Conservation (phyloP, 2,888 invertebrate genomes). For the Phengaris alcon region DNA sequence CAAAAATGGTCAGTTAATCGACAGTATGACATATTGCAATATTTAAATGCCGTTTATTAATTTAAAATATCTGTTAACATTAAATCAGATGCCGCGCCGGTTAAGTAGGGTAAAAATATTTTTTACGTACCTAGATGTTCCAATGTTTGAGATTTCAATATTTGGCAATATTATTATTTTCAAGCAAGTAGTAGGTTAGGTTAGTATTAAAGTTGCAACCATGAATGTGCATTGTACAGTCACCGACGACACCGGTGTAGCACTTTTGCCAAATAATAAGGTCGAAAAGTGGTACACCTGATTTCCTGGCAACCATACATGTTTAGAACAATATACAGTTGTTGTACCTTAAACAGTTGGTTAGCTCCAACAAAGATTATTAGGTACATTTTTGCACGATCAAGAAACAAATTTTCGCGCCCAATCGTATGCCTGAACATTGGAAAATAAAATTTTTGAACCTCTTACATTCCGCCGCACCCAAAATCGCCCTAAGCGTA, state of each 20-base stretch:
- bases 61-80: conserved; percentile 35
- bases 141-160: no score
- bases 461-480: conserved; percentile 37
- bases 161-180: no score
- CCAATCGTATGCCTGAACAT: conserved; percentile 48
- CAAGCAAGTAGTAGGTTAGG: no score
- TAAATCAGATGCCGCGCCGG: background rate
- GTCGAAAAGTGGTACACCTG: no score
- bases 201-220: no score
- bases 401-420: conserved; percentile 35
- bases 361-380: background rate
- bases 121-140: background rate
- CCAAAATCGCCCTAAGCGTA: conserved; percentile 42
- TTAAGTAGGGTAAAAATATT: conserved; percentile 12
- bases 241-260: no score
- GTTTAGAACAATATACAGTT: no score
- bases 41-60: conserved; percentile 42
- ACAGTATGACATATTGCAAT: conserved; percentile 39
- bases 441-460: background rate
- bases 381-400: conserved; percentile 29
- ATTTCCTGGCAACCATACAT: no score
- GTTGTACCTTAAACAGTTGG: no score
- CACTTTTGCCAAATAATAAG: no score
- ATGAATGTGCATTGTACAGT: no score
- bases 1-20: conserved; percentile 60